phyloP scores from a whole-genome alignment of 2,888 invertebrate genomes.

The Yponomeuta cagnagella region DNA sequence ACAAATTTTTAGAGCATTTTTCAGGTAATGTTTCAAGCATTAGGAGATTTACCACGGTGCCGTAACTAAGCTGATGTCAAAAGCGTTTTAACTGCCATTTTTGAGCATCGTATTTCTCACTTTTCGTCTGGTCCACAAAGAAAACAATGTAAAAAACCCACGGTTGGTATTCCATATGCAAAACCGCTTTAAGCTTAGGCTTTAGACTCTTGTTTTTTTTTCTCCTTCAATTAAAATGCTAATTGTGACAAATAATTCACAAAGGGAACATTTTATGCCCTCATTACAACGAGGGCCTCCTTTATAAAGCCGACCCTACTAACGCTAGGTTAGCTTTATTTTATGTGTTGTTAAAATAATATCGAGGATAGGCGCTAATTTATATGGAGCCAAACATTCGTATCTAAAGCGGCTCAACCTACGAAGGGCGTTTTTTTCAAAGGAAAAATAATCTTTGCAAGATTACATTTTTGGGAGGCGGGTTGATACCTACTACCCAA shows the following conservation, averaged over 20 bases:
- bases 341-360: constrained; percentile 41
- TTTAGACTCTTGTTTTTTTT: constrained; percentile 28
- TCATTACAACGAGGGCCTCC: constrained; percentile 46
- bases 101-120: background rate
- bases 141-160: background rate
- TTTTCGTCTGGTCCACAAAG: background rate
- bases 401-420: background rate
- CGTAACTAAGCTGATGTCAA: too few relatives aligned
- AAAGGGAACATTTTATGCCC: constrained; percentile 50
- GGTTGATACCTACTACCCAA: too few relatives aligned
- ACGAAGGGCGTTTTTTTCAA: background rate
- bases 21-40: too few relatives aligned
- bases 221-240: constrained; percentile 59
- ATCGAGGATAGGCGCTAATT: constrained; percentile 33
- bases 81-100: too few relatives aligned
- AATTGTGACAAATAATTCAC: constrained; percentile 54
- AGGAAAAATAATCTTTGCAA: too few relatives aligned
- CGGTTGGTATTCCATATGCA: constrained; percentile 14
- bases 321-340: constrained; percentile 46
- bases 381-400: constrained; percentile 23
- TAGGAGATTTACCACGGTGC: too few relatives aligned
- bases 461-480: too few relatives aligned
- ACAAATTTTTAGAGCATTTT: too few relatives aligned
- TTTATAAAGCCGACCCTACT: constrained; percentile 37
- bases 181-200: constrained; percentile 33